Conservation (phyloP, 2,797 vertebrate species). For the Crocidura indochinensis region DNA sequence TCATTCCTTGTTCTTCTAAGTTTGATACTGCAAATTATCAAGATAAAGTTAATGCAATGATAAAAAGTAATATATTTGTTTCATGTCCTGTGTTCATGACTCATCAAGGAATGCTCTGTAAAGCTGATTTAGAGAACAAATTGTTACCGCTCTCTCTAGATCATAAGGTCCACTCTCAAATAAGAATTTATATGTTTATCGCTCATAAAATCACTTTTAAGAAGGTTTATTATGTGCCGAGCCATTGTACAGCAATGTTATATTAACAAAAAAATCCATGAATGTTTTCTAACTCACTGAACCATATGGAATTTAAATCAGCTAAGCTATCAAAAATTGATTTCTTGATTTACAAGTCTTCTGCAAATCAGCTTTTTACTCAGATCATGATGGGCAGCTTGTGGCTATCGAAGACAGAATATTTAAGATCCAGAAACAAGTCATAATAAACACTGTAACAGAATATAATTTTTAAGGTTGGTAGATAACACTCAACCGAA, state of each 20-base stretch:
- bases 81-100: slow-evolving; percentile 30
- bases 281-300: slow-evolving; percentile 76
- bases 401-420: neutral
- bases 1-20: neutral
- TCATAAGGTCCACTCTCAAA: slow-evolving; percentile 42
- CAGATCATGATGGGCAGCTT: slow-evolving; percentile 10
- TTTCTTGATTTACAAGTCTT: slow-evolving; percentile 60
- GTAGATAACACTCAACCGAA: slow-evolving; percentile 33
- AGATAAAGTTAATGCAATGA: neutral
- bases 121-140: slow-evolving; percentile 51
- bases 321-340: slow-evolving; percentile 80
- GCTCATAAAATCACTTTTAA: slow-evolving; percentile 72
- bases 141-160: slow-evolving; percentile 30
- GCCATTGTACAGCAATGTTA: slow-evolving; percentile 55
- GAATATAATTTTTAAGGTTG: slow-evolving; percentile 69
- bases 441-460: slow-evolving; percentile 60
- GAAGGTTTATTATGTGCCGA: slow-evolving; percentile 69
- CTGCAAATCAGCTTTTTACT: slow-evolving; percentile 54
- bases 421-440: slow-evolving; percentile 51
- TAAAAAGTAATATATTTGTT: slow-evolving; percentile 23
- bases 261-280: slow-evolving; percentile 65
- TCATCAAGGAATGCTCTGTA: slow-evolving; percentile 1
- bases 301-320: slow-evolving; percentile 85
- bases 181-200: slow-evolving; percentile 50
- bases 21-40: slow-evolving; percentile 21